Evolutionary conservation across 2,888 invertebrate species (phyloP).

Genomic region (Micoletzkya japonica): DNA sequence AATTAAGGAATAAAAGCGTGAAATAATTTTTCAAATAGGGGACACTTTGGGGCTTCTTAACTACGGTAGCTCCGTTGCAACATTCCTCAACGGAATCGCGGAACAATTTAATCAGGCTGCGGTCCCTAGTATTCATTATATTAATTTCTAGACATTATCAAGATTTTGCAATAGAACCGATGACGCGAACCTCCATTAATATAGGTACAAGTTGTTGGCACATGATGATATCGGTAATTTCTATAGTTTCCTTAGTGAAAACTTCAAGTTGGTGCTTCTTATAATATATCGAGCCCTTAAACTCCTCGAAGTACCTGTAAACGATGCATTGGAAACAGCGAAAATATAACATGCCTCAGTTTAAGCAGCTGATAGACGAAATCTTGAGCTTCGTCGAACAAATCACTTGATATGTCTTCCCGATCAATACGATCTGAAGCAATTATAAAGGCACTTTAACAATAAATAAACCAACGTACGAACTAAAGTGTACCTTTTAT

Average conservation of each 20-base stretch:
- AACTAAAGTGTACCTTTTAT: not conserved
- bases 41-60: too few relatives aligned
- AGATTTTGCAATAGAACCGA: not conserved
- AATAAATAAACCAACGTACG: not conserved
- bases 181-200: slow-evolving; percentile 79
- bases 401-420: not conserved
- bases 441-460: not conserved
- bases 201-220: slow-evolving; percentile 89
- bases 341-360: slow-evolving; percentile 26
- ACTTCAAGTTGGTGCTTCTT: slow-evolving; percentile 91
- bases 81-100: too few relatives aligned
- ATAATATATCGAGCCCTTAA: slow-evolving; percentile 82
- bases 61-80: too few relatives aligned
- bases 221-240: slow-evolving; percentile 81
- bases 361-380: slow-evolving; percentile 42
- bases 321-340: not conserved
- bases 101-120: too few relatives aligned
- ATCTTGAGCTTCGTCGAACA: slow-evolving; percentile 40
- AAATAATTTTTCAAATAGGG: too few relatives aligned
- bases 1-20: too few relatives aligned
- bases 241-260: slow-evolving; percentile 65
- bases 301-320: slow-evolving; percentile 76
- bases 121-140: too few relatives aligned
- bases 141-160: too few relatives aligned
- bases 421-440: not conserved